Base-by-base conservation (phyloP, 2,888 invertebrate species). In the Sipha maydis region DNA sequence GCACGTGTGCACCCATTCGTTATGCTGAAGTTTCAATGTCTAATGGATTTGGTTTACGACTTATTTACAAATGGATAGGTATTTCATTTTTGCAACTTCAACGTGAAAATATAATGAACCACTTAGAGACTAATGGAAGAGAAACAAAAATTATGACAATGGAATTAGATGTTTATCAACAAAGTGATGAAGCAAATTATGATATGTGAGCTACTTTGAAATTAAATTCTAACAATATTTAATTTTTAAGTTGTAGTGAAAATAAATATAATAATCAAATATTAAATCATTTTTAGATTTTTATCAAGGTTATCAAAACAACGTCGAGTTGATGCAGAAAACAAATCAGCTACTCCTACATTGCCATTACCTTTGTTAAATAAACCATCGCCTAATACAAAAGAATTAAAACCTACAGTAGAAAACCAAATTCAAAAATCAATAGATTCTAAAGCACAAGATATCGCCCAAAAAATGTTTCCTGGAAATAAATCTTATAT, bases 21-120 rank as follows among this genome's bases (percentile, higher is more conserved):
- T 98, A 97, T 92, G 96, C 97, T 0, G 98, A 98, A 92, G 95
- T 97, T 0, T 98, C 98, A 4, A 98, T 98, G 98, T 94, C 97
- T 91, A 98, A 98, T 92, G 98, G 98, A 1, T 98, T 98, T 92
- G 99, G 99, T 7, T 93, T 99, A 88, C 96, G 97, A 91, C 94
- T 97, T 90, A 93, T 99, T 84, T 97, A 99, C 93, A 97, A 97
- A 92, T 99, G 98, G 93, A 96, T 99, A 91, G 98, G 97, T 92
- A 94, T 99, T 89, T 98, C 99, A 85, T 99, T 98, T 92, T 93
- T 99, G 84, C 95, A 96, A 91, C 93, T 99, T 56, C 98, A 98
- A 93, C 94, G 95, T 90, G 96, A 96, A 90, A 96, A 97, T 28
- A 92, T 98, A 77, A 91, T 97, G 78, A 94, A 95, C 90, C 97